phyloP scores from a whole-genome alignment of 2,888 invertebrate species.

The Latrodectus hesperus region DNA sequence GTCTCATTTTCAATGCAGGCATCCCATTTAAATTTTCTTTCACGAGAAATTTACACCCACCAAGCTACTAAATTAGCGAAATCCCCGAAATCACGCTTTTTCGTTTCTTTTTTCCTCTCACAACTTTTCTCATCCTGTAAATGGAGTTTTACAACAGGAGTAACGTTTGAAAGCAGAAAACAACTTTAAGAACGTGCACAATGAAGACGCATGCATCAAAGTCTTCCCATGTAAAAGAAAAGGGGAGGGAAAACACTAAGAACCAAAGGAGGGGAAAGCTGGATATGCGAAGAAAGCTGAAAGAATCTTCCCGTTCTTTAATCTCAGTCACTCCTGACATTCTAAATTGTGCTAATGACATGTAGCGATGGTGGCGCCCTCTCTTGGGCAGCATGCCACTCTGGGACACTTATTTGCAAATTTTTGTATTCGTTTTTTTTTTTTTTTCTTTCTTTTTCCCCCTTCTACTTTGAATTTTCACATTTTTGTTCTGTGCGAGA shows the following conservation, averaged over 20 bases:
- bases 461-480: slow-evolving; percentile 42
- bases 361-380: slow-evolving; percentile 60
- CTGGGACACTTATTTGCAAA: slow-evolving; percentile 42
- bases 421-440: slow-evolving; percentile 13
- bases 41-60: background rate
- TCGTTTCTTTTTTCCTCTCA: background rate
- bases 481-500: slow-evolving; percentile 48
- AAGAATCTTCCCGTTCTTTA: slow-evolving; percentile 43
- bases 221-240: slow-evolving; percentile 27
- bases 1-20: too few species aligned
- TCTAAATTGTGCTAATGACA: slow-evolving; percentile 69
- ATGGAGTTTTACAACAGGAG: slow-evolving; percentile 18
- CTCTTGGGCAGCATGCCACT: slow-evolving; percentile 48
- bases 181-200: slow-evolving; percentile 42
- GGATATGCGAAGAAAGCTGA: slow-evolving; percentile 5
- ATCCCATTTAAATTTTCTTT: background rate
- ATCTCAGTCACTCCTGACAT: slow-evolving; percentile 67
- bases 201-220: slow-evolving; percentile 41
- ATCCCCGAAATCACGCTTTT: background rate
- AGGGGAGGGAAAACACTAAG: background rate
- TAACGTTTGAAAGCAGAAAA: slow-evolving; percentile 45
- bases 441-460: too few species aligned
- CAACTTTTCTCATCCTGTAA: slow-evolving; percentile 14
- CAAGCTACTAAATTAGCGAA: slow-evolving; percentile 23
- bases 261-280: slow-evolving; percentile 13